These are phyloP conservation scores for Drosophila tanythrix DNA, from an alignment of 2,888 invertebrate genomes.

Conservation along the genomic window DNA sequence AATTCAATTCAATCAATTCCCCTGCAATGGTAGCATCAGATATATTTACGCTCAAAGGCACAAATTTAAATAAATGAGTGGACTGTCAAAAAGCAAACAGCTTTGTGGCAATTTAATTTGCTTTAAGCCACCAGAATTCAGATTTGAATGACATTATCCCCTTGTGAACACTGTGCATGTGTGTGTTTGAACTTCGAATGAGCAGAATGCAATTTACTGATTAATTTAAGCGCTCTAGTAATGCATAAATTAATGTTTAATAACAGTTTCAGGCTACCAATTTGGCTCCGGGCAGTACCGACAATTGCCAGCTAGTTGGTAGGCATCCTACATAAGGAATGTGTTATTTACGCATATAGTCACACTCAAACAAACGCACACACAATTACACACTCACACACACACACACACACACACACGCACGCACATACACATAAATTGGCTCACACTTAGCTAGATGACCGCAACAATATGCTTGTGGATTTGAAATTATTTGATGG, in stretches of 20 bases:
- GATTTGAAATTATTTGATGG: constrained; percentile 53
- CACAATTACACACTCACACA: not conserved
- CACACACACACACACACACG: not conserved
- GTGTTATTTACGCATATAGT: constrained; percentile 16
- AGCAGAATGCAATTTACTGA: constrained; percentile 66
- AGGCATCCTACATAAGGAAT: constrained; percentile 41
- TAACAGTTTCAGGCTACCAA: constrained; percentile 58
- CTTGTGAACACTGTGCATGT: constrained; percentile 2
- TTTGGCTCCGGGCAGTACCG: constrained; percentile 33
- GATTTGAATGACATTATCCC: constrained; percentile 38
- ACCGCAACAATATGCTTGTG: constrained; percentile 58
- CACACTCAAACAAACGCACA: constrained; percentile 3
- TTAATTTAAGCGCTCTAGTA: constrained; percentile 70
- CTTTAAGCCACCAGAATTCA: constrained; percentile 43
- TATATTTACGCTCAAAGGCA: constrained; percentile 27
- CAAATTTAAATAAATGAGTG: constrained; percentile 42
- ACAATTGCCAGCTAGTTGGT: constrained; percentile 38
- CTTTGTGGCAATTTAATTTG: constrained; percentile 61
- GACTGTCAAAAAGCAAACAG: constrained; percentile 58
- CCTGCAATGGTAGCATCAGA: not conserved
- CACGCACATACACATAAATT: constrained; percentile 1
- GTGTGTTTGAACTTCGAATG: constrained; percentile 14
- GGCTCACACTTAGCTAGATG: constrained; percentile 37
- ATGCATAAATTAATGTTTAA: constrained; percentile 76
- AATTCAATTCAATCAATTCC: not conserved